Evolutionary conservation across 2,888 invertebrate species (phyloP), one percentile per base, ranked within the genome.

Genomic region (Eupithecia exiguata): DNA sequence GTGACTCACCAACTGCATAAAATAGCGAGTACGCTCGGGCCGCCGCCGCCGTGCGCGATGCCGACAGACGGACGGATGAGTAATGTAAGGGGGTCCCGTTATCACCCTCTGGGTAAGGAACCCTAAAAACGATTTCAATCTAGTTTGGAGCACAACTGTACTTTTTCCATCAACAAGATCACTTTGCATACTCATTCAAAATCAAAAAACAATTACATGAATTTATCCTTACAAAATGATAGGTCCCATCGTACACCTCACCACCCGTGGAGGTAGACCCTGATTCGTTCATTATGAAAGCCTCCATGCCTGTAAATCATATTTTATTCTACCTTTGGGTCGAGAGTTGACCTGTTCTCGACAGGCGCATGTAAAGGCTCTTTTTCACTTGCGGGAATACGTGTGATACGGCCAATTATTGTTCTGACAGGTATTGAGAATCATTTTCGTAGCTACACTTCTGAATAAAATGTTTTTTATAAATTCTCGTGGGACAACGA

Each of bases 281-380:
- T 53, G 53, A 25, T 25, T 53, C 21, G 21, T 21, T 53, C 21
- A 53, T 53, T 53, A 53, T 53, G 53, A 21, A 53, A 53, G 53
- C 10, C 21, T 21, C 53, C 21, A 3, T 1, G 53, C 53, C 21
- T 53, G 53, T 53, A 14, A 53, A 53, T 53, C 53, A 53, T 53
- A 53, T 53, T 53, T 53, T 53, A 53, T 53, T 53, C 21, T 25
- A 53, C 53, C 53, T 21, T 53, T 21, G 53, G 53, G 53, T 53
- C 53, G 21, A 12, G 53, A 21, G 53, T 12, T 21, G 12, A 53
- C 53, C 53, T 53, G 53, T 53, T 25, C 21, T 21, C 12, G 53
- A 53, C 12, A 25, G 53, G 21, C 53, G 5, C 12, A 53, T 53
- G 21, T 53, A 53, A 53, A 53, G 53, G 53, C 5, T 25, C 0